A percentile compares a stretch with the other conserved stretches of the same genome.
These are phyloP conservation scores for Ornithorhynchus anatinus DNA, from an alignment of 2,113 vertebrate genomes.

Conservation along the genomic window DNA sequence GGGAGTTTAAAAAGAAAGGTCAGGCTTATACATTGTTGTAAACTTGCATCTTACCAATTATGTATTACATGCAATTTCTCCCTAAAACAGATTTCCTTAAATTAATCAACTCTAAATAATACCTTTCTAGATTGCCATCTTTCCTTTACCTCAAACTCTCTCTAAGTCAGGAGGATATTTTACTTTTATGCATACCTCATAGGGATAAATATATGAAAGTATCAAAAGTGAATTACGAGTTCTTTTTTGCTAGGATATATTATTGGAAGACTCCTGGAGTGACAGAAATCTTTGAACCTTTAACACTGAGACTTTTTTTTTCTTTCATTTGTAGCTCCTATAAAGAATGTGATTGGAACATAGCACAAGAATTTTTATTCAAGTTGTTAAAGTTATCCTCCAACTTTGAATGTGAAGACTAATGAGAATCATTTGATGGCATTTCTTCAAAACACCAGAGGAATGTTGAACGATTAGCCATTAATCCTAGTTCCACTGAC, in stretches of 20 bases:
- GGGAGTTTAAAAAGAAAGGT: background rate
- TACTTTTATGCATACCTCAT: background rate
- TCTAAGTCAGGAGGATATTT: background rate
- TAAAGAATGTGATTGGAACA: background rate
- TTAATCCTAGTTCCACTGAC: background rate
- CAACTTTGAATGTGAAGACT: background rate
- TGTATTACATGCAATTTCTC: background rate
- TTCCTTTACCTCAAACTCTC: background rate
- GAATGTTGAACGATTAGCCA: background rate
- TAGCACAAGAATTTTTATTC: background rate
- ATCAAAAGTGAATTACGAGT: slow-evolving; percentile 1
- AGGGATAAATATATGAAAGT: slow-evolving; percentile 1
- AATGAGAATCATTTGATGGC: background rate
- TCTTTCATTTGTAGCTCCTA: background rate
- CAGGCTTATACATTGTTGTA: background rate
- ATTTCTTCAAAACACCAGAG: background rate
- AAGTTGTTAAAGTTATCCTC: background rate
- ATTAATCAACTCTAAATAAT: background rate
- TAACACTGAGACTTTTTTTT: background rate
- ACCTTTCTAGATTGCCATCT: background rate
- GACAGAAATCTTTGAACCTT: background rate
- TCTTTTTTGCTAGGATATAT: background rate
- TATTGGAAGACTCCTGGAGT: background rate
- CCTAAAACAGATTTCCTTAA: background rate
- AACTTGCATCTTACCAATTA: background rate